phyloP scores from a whole-genome alignment of 2,113 vertebrate species.

The Nyctibius bracteatus region DNA sequence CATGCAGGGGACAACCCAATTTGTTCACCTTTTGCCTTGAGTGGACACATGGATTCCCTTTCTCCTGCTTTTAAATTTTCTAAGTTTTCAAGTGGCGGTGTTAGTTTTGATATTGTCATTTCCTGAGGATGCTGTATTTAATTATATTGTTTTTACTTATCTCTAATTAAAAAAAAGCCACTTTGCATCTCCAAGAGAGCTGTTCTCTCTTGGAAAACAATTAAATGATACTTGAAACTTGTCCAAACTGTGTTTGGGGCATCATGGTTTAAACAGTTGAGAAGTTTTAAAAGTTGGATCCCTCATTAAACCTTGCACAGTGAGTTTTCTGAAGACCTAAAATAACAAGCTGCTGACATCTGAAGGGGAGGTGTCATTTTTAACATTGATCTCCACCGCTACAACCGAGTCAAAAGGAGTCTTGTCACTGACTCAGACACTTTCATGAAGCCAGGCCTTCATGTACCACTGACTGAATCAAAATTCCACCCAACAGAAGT shows the following conservation, averaged over 20 bases:
- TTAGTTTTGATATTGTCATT: background rate
- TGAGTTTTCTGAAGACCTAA: background rate
- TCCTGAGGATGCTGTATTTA: background rate
- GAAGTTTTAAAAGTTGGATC: background rate
- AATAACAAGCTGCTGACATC: background rate
- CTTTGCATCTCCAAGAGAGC: background rate
- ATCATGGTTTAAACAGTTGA: background rate
- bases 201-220: background rate
- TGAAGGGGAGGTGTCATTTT: background rate
- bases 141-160: background rate
- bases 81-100: background rate
- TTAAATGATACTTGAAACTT: background rate
- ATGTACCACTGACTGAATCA: background rate
- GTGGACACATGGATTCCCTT: accelerated
- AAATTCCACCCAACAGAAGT: conserved; percentile 46
- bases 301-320: background rate
- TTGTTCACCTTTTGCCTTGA: background rate
- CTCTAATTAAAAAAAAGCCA: background rate
- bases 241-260: background rate
- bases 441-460: background rate
- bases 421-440: background rate
- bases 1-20: accelerated
- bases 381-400: background rate
- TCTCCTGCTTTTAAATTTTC: background rate
- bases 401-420: background rate